phyloP scores from a whole-genome alignment of 2,113 vertebrate species.

The Sylvilagus bachmani region DNA sequence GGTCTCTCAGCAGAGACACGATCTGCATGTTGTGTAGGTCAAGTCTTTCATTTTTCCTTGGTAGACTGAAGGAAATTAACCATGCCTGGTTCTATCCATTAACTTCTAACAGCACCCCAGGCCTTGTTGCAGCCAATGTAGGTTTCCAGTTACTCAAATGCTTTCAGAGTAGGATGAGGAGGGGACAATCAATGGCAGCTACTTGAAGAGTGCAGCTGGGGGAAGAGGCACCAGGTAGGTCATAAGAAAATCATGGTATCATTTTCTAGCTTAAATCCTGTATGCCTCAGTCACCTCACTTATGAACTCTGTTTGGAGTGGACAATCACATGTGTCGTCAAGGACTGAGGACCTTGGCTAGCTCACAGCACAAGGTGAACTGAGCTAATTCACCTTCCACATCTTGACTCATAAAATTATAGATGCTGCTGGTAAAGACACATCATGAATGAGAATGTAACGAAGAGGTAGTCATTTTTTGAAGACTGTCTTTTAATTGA shows the following conservation, averaged over 20 bases:
- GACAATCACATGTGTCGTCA: neutral
- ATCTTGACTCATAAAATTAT: neutral
- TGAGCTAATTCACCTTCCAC: neutral
- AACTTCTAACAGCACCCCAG: neutral
- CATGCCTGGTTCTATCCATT: rapidly evolving
- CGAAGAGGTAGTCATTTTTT: neutral
- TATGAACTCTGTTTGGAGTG: neutral
- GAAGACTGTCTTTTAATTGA: neutral
- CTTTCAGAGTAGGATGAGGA: rapidly evolving
- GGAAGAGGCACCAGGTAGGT: rapidly evolving
- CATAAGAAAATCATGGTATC: rapidly evolving
- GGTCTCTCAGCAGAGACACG: neutral
- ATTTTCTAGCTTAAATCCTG: neutral
- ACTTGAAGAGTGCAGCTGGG: rapidly evolving
- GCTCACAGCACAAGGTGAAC: rapidly evolving
- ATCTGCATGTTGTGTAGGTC: rapidly evolving
- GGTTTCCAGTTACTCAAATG: rapidly evolving
- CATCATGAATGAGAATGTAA: neutral
- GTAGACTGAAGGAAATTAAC: neutral
- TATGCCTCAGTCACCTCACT: neutral
- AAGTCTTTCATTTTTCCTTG: neutral
- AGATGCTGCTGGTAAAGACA: neutral
- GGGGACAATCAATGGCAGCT: neutral
- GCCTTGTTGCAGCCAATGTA: neutral
- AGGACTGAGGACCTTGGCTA: neutral